Evolutionary conservation across 2,888 invertebrate species (phyloP), one percentile per base, ranked within the genome.

Genomic region (Periphyllus acericola): DNA sequence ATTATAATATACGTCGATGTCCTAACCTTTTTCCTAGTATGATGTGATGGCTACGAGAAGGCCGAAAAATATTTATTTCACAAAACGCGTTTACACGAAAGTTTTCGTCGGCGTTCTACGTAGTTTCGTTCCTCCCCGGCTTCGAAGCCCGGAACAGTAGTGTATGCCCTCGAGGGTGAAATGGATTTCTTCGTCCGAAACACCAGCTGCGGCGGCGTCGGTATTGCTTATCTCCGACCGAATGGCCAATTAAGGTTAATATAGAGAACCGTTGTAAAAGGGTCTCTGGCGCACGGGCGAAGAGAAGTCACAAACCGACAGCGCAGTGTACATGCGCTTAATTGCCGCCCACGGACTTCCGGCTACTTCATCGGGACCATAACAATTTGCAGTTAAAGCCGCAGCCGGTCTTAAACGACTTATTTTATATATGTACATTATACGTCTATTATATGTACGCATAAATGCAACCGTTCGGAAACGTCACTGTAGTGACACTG

Each of bases 301-400:
- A n/a, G 68, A 68, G 36, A 66, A 80, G 60, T 36, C 66, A 66
- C 66, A 66, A 80, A 40, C 60, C 66, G 36, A 60, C 80, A 14
- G 36, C 14, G 25, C 79, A 32, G 60, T 36, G 34, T 17, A 8
- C 25, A n/a, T 5, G 80, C 60, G 66, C 29, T 81, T 68, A 68
- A 81, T 81, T 81, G 66, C 66, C 80, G 68, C 80, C 80, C 29
- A 40, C 68, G 66, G 80, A 81, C 80, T 81, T 66, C 80, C 80
- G 80, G 80, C 36, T 66, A 79, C 40, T 32, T 19, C 66, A 40
- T 40, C 34, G 19, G 60, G 36, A 60, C n/a, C 34, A n/a, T 80
- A 68, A 80, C 68, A 66, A 40, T 40, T 40, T 29, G 29, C 80
- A 40, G 66, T 66, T 66, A 66, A 80, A 29, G 36, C 80, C 55